Evolutionary conservation across 2,797 vertebrate species (phyloP).

Genomic region (Labeo calbasu): DNA sequence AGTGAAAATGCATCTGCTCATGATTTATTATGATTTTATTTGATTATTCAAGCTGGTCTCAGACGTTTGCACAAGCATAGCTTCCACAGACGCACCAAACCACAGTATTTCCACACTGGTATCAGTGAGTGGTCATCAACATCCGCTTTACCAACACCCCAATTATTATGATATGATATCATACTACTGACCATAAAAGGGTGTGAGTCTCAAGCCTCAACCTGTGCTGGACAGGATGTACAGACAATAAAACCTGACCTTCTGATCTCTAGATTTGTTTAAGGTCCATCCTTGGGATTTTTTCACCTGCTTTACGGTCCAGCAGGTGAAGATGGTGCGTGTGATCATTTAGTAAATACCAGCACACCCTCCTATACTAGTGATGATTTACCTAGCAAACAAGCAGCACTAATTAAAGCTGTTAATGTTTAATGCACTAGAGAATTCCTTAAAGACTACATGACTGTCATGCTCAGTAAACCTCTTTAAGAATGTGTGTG

Average conservation of each 20-base stretch:
- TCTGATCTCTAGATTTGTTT: not conserved
- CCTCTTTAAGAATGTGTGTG: constrained; percentile 2
- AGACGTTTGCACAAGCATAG: not conserved
- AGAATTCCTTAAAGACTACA: not conserved
- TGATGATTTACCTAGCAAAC: not conserved
- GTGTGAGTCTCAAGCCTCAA: not conserved
- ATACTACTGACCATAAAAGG: constrained; percentile 50
- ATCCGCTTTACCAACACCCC: constrained; percentile 15
- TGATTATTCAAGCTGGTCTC: not conserved
- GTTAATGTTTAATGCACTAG: constrained; percentile 16
- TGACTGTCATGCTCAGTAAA: not conserved
- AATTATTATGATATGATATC: constrained; percentile 65
- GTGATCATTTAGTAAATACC: not conserved
- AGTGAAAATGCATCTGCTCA: not conserved
- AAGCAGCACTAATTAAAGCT: not conserved
- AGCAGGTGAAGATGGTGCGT: not conserved
- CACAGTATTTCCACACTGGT: constrained; percentile 2
- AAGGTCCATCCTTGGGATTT: not conserved
- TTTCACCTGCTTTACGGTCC: not conserved
- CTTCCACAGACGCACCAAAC: not conserved
- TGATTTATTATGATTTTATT: not conserved
- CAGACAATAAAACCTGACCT: not conserved
- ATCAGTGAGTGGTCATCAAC: not conserved
- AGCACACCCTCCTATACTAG: not conserved
- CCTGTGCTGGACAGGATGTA: constrained; percentile 11